These are phyloP conservation scores for Vespertilio murinus DNA, from an alignment of 2,797 vertebrate species.

Conservation along the genomic window DNA sequence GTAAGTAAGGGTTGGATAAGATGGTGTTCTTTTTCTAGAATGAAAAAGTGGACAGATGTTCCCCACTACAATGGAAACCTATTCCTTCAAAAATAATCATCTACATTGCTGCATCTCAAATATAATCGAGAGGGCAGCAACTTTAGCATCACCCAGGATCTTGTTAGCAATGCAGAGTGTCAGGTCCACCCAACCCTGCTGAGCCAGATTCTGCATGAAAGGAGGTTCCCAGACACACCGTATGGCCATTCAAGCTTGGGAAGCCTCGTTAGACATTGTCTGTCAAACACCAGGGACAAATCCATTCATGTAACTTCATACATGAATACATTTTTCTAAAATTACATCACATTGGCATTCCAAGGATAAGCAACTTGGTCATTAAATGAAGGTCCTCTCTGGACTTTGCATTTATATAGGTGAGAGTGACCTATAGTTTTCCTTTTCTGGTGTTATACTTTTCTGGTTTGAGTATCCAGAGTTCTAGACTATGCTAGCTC, in stretches of 20 bases:
- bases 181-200: no score
- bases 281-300: neutral
- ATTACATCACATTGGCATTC: neutral
- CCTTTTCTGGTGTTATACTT: neutral
- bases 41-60: fast-evolving
- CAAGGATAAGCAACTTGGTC: neutral
- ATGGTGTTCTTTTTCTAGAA: neutral
- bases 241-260: neutral
- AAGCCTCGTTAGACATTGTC: neutral
- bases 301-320: neutral
- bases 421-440: neutral
- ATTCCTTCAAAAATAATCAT: neutral
- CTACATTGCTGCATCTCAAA: neutral
- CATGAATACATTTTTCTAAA: neutral
- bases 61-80: neutral
- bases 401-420: neutral
- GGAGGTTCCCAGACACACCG: no score
- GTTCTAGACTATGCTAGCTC: neutral
- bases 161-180: neutral
- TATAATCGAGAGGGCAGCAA: no score
- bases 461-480: neutral
- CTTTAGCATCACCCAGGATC: neutral
- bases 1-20: neutral
- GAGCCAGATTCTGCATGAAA: neutral
- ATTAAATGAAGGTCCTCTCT: neutral